These are phyloP conservation scores for Athene cunicularia DNA, from an alignment of 2,113 vertebrate genomes.

Conservation along the genomic window DNA sequence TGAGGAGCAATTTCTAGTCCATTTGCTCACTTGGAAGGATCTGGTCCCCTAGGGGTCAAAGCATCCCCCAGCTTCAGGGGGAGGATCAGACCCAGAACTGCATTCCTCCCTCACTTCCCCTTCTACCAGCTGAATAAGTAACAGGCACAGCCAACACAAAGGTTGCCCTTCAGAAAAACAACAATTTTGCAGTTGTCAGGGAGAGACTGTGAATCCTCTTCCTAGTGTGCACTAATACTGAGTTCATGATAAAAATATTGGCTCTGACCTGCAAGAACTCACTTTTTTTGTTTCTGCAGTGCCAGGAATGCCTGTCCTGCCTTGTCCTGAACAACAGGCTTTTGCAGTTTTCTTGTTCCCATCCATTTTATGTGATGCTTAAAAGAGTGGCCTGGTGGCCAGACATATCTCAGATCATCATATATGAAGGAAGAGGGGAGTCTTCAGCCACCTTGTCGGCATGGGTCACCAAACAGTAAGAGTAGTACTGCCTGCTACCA, in stretches of 20 bases:
- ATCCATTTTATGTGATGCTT: not conserved
- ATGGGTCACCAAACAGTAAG: not conserved
- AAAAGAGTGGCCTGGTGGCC: not conserved
- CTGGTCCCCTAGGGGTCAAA: not conserved
- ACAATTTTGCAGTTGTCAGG: not conserved
- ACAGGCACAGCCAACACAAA: not conserved
- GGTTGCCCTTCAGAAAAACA: not conserved
- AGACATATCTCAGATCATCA: not conserved
- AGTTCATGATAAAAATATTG: not conserved
- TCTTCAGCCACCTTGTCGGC: not conserved
- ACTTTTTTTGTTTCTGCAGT: rapidly evolving
- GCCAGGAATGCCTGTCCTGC: not conserved
- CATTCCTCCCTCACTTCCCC: not conserved
- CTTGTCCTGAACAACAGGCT: not conserved
- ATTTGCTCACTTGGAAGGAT: not conserved
- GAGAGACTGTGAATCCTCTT: not conserved
- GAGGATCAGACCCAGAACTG: not conserved
- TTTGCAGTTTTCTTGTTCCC: not conserved
- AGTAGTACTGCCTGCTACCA: not conserved
- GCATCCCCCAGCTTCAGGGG: not conserved
- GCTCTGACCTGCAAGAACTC: not conserved
- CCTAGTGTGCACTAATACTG: not conserved
- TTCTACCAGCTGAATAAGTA: not conserved
- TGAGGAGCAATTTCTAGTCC: not conserved
- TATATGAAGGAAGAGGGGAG: not conserved